Conservation (phyloP, 2,888 invertebrate genomes). For the Branchellion lobata region DNA sequence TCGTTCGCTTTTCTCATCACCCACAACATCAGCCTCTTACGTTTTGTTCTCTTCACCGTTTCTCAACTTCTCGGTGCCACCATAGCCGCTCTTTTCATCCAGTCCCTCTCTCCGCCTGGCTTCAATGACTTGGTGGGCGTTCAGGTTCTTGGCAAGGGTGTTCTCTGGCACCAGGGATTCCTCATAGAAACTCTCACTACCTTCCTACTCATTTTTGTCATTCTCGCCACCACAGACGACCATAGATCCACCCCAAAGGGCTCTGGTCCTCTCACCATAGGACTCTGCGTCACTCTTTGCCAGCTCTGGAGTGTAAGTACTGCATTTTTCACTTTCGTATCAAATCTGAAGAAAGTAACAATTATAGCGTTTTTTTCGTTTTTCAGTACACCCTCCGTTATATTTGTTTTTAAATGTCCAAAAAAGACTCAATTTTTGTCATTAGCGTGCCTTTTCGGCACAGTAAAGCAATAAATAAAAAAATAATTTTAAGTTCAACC, state of each 20-base stretch:
- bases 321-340: no score
- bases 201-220: neutral
- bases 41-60: neutral
- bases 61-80: neutral
- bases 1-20: neutral
- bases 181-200: neutral
- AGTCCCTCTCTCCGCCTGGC: neutral
- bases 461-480: no score
- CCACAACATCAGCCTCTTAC: neutral
- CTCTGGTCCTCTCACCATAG: neutral
- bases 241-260: neutral
- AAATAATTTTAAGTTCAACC: no score
- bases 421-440: no score
- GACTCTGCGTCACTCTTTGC: neutral
- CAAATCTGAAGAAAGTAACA: no score
- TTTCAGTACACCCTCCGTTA: no score
- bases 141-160: neutral
- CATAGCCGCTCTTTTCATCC: neutral
- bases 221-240: neutral
- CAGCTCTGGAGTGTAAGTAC: neutral
- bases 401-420: no score
- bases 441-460: no score
- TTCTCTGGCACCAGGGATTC: neutral
- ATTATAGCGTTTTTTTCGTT: no score
- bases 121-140: slow-evolving; percentile 1